Base-by-base conservation (phyloP, 2,888 invertebrate species). In the Scaptomyza reducta region DNA sequence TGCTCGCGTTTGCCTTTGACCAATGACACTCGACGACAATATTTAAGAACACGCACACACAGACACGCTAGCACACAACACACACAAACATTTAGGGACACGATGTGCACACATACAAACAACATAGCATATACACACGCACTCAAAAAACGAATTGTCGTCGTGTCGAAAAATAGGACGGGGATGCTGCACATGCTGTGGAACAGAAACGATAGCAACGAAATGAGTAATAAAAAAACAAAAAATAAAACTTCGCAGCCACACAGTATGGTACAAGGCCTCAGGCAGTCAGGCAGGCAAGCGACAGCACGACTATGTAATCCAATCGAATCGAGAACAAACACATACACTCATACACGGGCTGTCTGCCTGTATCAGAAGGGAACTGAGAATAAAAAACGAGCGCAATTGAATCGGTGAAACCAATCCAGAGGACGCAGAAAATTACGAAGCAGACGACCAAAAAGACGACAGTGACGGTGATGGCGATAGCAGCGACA, bases 21-120 rank as follows among this genome's bases (percentile, higher is more conserved):
- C 90, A 91, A 91, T 91, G 91, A 91, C 90, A 91, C 90, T 90
- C 90, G 88, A 89, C 90, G 90, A 91, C 91, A 91, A 90, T 90
- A 89, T 90, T 89, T 78, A 80, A 78, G 78, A 70, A 73, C 72
- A 44, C 70, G 62, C 72, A 71, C 62, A 73, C 55, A 49, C 55
- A 59, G 29, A 44, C 45, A 61, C 42, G 31, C 35, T 51, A 18
- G 57, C 51, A 50, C 50, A 53, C 56, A 61, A 50, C 50, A 53
- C 56, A 61, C 65, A 56, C 22, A 22, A 22, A 33, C 1, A 47
- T 22, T 18, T 5, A 33, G 33, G 18, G 35, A 14, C 46, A 29
- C 22, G 7, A 27, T n/a, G 29, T 22, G 40, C 27, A 53, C n/a
- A 38, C 47, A 60, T 22, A 54, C 53, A 11, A 45, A 31, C n/a